Conservation (phyloP, 2,113 vertebrate species). For the Asarcornis scutulata region DNA sequence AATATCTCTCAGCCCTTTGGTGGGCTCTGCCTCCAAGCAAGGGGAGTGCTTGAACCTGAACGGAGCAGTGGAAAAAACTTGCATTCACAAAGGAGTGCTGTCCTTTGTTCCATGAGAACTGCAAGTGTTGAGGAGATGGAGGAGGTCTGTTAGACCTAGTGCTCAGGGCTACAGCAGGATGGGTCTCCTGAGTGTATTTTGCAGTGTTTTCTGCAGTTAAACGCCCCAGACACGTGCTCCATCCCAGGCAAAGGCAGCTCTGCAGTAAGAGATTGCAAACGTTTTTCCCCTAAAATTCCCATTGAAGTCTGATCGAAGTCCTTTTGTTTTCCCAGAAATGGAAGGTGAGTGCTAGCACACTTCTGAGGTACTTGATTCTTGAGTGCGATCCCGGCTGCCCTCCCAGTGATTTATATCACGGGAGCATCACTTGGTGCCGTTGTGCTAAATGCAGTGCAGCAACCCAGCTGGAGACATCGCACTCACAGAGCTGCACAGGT, state of each 20-base stretch:
- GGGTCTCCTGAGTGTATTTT: background rate
- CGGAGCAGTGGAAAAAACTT: slow-evolving; percentile 24
- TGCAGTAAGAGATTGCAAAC: background rate
- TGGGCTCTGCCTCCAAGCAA: background rate
- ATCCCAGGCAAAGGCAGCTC: background rate
- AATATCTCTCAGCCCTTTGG: slow-evolving; percentile 38
- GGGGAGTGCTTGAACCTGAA: background rate
- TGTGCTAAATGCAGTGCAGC: background rate
- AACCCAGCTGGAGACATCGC: background rate
- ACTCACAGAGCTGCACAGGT: background rate
- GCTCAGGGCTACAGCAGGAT: background rate
- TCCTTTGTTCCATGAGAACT: background rate
- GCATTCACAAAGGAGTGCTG: slow-evolving; percentile 10
- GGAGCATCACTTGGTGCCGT: background rate
- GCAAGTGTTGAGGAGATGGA: background rate
- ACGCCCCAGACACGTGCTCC: background rate
- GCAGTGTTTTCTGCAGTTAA: background rate
- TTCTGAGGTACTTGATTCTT: background rate
- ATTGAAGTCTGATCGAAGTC: background rate
- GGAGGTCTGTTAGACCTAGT: background rate
- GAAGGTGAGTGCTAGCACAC: background rate
- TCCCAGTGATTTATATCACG: background rate
- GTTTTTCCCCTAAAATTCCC: background rate
- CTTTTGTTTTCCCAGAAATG: background rate
- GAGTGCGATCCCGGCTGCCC: background rate